Evolutionary conservation across 2,888 invertebrate genomes (phyloP).

Genomic region (Apoda limacodes): DNA sequence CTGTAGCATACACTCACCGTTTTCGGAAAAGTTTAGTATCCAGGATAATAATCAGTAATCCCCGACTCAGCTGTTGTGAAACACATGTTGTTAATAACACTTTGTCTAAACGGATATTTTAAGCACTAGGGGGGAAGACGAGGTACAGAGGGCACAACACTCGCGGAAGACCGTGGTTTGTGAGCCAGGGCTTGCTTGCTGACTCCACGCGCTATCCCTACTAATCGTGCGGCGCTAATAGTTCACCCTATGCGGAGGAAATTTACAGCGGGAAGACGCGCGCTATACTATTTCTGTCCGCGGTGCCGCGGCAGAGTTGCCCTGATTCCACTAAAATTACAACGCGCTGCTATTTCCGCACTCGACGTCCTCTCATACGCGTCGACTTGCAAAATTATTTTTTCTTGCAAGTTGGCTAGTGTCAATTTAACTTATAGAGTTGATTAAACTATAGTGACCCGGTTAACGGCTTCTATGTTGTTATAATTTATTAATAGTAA

Average conservation of each 20-base stretch:
- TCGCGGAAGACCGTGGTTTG: slow-evolving; percentile 25
- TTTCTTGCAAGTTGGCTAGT: too few relatives aligned
- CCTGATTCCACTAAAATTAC: slow-evolving; percentile 70
- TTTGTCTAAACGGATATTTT: slow-evolving; percentile 25
- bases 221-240: slow-evolving; percentile 37
- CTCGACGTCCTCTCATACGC: slow-evolving; percentile 48
- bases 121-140: slow-evolving; percentile 16
- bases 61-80: too few relatives aligned
- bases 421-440: too few relatives aligned
- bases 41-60: too few relatives aligned
- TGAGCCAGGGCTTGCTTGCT: slow-evolving; percentile 13
- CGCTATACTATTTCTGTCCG: slow-evolving; percentile 61
- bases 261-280: slow-evolving; percentile 60
- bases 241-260: slow-evolving; percentile 62
- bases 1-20: too few relatives aligned
- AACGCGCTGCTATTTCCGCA: slow-evolving; percentile 66
- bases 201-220: slow-evolving; percentile 19
- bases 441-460: too few relatives aligned
- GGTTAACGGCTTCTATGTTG: too few relatives aligned
- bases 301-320: slow-evolving; percentile 66
- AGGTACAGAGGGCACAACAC: slow-evolving; percentile 29
- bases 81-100: too few relatives aligned
- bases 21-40: too few relatives aligned
- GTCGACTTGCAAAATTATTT: too few relatives aligned
- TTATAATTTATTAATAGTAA: too few relatives aligned